These are phyloP conservation scores for Herpailurus yagouaroundi DNA, from an alignment of 2,113 vertebrate species.

Conservation along the genomic window DNA sequence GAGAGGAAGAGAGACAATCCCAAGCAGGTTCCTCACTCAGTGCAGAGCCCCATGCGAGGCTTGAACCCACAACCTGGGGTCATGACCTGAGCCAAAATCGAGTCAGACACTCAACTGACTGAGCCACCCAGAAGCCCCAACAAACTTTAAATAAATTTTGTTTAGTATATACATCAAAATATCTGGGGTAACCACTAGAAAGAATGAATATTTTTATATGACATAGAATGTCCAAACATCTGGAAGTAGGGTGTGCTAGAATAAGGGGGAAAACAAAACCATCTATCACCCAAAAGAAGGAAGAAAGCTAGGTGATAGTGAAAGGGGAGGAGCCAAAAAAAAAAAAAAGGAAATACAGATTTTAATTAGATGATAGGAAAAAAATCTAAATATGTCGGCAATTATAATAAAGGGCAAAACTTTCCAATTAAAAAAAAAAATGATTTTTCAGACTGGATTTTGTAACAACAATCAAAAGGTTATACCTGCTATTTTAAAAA, in stretches of 20 bases:
- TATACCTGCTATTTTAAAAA: not conserved
- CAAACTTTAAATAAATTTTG: not conserved
- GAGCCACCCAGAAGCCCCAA: too few species aligned
- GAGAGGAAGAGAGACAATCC: too few species aligned
- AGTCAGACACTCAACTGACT: too few species aligned
- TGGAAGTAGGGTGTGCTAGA: not conserved
- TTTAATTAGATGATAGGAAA: not conserved
- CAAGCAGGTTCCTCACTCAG: too few species aligned
- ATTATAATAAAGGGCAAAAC: not conserved
- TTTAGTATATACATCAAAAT: not conserved
- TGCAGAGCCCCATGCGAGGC: too few species aligned
- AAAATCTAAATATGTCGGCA: not conserved
- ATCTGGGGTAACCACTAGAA: not conserved
- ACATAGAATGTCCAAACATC: not conserved
- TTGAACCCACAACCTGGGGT: too few species aligned
- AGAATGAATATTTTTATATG: not conserved
- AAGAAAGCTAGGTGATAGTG: not conserved
- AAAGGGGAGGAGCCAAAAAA: not conserved
- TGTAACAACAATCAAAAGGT: not conserved
- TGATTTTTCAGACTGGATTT: not conserved
- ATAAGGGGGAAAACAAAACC: not conserved
- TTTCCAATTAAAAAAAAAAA: not conserved
- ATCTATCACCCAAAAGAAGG: not conserved
- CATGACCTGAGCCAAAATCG: too few species aligned
- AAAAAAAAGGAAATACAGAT: not conserved